Percentiles rank a stretch among this genome's conserved stretches.
phyloP scores from a whole-genome alignment of 2,888 invertebrate genomes.

The Drosophila atripex region DNA sequence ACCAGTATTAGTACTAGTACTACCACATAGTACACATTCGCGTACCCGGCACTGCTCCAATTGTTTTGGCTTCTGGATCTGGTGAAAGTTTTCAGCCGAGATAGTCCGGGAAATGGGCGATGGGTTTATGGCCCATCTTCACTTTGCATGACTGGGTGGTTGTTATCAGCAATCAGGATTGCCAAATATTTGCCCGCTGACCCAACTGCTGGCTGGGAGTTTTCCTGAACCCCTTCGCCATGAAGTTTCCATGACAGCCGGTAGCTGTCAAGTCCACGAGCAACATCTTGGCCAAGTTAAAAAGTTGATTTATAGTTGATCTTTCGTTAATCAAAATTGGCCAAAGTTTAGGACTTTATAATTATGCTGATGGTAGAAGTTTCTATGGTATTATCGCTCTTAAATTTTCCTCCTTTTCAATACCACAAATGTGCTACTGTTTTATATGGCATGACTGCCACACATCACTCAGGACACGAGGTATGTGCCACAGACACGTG shows the following conservation, averaged over 20 bases:
- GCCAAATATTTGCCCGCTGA: conserved; percentile 40
- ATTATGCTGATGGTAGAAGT: not conserved
- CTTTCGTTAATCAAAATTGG: not conserved
- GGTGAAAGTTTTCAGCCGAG: conserved; percentile 44
- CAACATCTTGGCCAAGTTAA: not conserved
- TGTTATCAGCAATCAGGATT: conserved; percentile 36
- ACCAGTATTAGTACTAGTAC: not conserved
- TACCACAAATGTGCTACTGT: not conserved
- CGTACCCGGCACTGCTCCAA: conserved; percentile 1
- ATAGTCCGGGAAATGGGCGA: conserved; percentile 21
- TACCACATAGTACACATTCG: not conserved
- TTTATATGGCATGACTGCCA: conserved; percentile 14
- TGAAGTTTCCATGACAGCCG: conserved; percentile 27
- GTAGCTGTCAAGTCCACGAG: conserved; percentile 16
- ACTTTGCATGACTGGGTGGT: conserved; percentile 25
- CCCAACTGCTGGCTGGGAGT: conserved; percentile 7
- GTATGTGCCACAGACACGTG: conserved; percentile 40
- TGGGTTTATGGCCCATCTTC: conserved; percentile 44
- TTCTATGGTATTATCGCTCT: not conserved
- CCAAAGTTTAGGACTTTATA: not conserved
- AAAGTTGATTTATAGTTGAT: not conserved
- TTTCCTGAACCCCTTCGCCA: not conserved
- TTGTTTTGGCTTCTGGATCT: conserved; percentile 9
- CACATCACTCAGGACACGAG: conserved; percentile 48
- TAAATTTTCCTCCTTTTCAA: not conserved